Evolutionary conservation across 2,113 vertebrate genomes (phyloP).

Genomic region (Pseudopipra pipra): DNA sequence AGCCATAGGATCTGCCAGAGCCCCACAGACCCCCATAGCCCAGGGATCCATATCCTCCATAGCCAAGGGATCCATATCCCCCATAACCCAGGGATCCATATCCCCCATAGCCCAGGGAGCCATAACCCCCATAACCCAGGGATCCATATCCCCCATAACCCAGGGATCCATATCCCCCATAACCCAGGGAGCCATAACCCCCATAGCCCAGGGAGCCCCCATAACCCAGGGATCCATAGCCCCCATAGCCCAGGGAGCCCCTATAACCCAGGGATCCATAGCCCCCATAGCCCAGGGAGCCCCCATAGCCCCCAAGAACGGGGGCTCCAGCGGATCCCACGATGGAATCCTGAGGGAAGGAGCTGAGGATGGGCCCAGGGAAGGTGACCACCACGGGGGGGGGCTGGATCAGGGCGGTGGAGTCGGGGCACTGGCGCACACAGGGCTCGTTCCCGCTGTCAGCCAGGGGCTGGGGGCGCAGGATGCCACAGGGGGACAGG

Average conservation of each 20-base stretch:
- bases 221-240: too few species aligned
- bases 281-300: neutral
- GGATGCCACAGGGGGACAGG: neutral
- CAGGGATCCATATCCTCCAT: neutral
- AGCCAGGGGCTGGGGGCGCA: neutral
- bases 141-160: neutral
- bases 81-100: neutral
- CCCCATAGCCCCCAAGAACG: fast-evolving
- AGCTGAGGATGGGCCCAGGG: conserved; percentile 4
- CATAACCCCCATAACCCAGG: neutral
- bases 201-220: neutral
- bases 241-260: neutral
- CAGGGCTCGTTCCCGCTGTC: neutral
- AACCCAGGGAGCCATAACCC: neutral
- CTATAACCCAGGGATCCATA: neutral
- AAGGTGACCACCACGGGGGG: neutral
- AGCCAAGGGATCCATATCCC: neutral
- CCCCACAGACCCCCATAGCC: neutral
- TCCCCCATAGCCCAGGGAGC: too few species aligned
- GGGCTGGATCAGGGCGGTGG: neutral
- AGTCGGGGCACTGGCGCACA: neutral
- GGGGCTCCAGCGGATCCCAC: neutral
- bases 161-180: neutral
- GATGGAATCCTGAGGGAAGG: neutral
- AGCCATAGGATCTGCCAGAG: neutral